Base-by-base conservation (phyloP, 2,888 invertebrate genomes). In the Saturnia japonica region DNA sequence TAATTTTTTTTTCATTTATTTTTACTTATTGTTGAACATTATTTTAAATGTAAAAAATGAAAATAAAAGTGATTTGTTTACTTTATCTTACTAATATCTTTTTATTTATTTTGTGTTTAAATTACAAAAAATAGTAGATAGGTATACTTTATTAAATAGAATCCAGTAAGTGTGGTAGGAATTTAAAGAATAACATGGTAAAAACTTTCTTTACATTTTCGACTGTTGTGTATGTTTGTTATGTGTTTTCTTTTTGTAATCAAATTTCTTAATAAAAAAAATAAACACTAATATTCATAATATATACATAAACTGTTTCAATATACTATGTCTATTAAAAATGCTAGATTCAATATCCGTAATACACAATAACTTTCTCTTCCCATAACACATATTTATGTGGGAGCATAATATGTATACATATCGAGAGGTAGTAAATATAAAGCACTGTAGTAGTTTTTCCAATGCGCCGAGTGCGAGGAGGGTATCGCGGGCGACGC, bases 401-500 rank as follows among this genome's bases (percentile, higher is more conserved):
- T 67, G 54, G 34, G 42, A 68, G 73, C 69, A 73, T 60, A 60
- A 60, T 76, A 79, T 74, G 76, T 74, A 80, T 82, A 84, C 76
- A 83, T 82, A 84, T 83, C 79, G 81, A 79, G 78, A 78, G 80
- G 82, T 82, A 80, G 88, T 88, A 87, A 86, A 86, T 87, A 87
- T 86, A 88, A 86, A 86, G 85, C 84, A 85, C 83, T 82, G 82
- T 83, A 87, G 87, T 91, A 89, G 91, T 90, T 89, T 90, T 89
- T 90, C 85, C 87, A 82, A 88, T 85, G 88, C 85, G 88, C 82
- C 82, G 88, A 85, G 83, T 80, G 82, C 76, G 85, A 78, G 88
- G 87, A 86, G 87, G 88, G 91, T 90, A 91, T 88, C 90, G 90
- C 85, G 84, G 83, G 79, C 80, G 89, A 86, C 91, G 90, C 89